phyloP scores from a whole-genome alignment of 1,140 invertebrate species.

The Apocrypta bakeri region DNA sequence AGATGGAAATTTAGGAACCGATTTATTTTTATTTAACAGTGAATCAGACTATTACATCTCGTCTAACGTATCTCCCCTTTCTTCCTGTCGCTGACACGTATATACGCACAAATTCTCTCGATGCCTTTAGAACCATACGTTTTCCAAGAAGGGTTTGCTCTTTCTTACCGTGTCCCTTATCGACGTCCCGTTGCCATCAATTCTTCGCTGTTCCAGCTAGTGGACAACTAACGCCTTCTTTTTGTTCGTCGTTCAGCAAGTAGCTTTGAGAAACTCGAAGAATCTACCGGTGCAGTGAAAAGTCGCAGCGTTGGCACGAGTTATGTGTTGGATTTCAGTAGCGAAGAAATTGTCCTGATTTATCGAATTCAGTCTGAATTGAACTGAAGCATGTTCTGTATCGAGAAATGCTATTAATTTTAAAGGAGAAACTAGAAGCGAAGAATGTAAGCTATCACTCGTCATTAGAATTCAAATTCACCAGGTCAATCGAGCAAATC shows the following conservation, averaged over 20 bases:
- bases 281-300: constrained; percentile 14
- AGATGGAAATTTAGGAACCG: too few species aligned
- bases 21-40: constrained; percentile 10
- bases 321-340: too few species aligned
- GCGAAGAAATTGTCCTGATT: background rate
- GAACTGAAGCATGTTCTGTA: background rate
- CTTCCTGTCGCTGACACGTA: too few species aligned
- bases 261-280: background rate
- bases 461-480: background rate
- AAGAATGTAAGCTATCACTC: too few species aligned
- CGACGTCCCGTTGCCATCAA: constrained; percentile 5
- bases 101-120: background rate
- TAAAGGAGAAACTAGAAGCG: background rate
- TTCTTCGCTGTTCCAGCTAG: background rate
- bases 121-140: background rate
- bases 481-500: background rate
- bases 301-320: background rate
- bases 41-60: background rate
- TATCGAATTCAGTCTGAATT: background rate
- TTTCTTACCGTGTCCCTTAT: constrained; percentile 11
- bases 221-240: background rate
- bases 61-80: background rate
- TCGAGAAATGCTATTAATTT: background rate
- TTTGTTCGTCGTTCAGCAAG: background rate
- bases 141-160: background rate